Evolutionary conservation across 37 sponge, comb jelly and placozoan species (phyloP).

Genomic region (Aplysina aerophoba): DNA sequence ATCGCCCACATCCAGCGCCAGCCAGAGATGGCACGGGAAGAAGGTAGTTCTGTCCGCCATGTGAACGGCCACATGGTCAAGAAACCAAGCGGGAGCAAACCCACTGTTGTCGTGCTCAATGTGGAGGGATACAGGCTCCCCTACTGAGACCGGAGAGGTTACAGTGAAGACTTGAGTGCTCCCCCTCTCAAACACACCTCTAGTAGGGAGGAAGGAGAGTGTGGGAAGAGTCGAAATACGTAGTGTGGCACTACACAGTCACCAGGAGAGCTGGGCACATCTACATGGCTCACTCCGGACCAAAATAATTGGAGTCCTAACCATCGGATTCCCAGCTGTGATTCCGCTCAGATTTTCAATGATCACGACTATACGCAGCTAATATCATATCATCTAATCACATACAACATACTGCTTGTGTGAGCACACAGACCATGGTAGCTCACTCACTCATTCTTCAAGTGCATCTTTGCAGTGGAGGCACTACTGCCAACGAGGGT

Average conservation of each 20-base stretch:
- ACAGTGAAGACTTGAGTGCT: neutral
- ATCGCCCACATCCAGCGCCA: constrained; percentile 78
- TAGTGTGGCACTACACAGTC: no score
- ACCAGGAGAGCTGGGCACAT: no score
- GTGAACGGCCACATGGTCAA: constrained; percentile 47
- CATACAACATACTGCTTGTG: no score
- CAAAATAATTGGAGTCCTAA: no score
- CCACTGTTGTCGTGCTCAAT: constrained; percentile 85
- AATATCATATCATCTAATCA: no score
- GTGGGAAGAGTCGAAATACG: neutral
- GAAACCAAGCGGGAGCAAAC: constrained; percentile 73
- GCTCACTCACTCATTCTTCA: constrained; percentile 40
- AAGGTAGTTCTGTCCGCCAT: constrained; percentile 11
- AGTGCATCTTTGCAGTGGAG: constrained; percentile 51
- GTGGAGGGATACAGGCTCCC: constrained; percentile 23
- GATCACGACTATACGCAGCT: no score
- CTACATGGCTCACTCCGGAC: no score
- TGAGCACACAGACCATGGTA: no score
- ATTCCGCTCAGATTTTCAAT: no score
- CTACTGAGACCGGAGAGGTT: constrained; percentile 41
- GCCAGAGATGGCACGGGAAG: constrained; percentile 79
- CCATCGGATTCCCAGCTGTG: no score
- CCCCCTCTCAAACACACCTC: constrained; percentile 7
- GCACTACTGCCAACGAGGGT: constrained; percentile 68
- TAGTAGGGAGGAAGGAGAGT: neutral